Base-by-base conservation (phyloP, 2,113 vertebrate species). In the Pungitius pungitius region DNA sequence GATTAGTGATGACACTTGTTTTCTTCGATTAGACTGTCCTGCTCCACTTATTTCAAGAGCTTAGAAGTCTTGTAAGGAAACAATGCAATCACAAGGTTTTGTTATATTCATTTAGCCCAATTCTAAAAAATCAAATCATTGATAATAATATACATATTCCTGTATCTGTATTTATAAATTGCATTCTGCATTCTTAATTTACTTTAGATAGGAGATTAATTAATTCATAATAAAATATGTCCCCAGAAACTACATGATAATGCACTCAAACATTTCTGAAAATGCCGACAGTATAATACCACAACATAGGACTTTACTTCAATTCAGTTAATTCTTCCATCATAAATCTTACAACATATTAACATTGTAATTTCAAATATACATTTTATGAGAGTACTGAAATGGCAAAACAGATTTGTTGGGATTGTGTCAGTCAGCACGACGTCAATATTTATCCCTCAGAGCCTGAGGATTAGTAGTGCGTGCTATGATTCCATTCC, bases 371-470 rank as follows among this genome's bases (percentile, higher is more conserved):
- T 63, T 68, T 43, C 5, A 64, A 64, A 62, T 8, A 54, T 12
- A 43, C 3, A 30, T 24, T 4, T 35, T 6, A 35, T 5, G 10
- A 45, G 13, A 18, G 12, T 57, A 20, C 7, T 9, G n/a, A 63
- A 67, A 73, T 0, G 12, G 61, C 69, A 51, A 39, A 15, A 42
- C 47, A 67, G 67, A 62, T 15, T 62, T 87, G 81, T 83, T 89
- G 83, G 87, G 85, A 89, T 81, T 78, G 63, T 69, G 74, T 87
- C 80, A 84, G 78, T 84, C 84, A 81, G 63, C 81, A 69, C 71
- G 10, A 59, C 80, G 77, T 90, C 85, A 92, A 90, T 91, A 92
- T 92, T 91, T 89, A 91, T 79, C 81, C 61, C 69, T 12, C 43
- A 68, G 66, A 82, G 60, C 77, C 47, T 63, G 30, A 71, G 84